Evolutionary conservation across 2,113 vertebrate genomes (phyloP).

Genomic region (Oryzias woworae): DNA sequence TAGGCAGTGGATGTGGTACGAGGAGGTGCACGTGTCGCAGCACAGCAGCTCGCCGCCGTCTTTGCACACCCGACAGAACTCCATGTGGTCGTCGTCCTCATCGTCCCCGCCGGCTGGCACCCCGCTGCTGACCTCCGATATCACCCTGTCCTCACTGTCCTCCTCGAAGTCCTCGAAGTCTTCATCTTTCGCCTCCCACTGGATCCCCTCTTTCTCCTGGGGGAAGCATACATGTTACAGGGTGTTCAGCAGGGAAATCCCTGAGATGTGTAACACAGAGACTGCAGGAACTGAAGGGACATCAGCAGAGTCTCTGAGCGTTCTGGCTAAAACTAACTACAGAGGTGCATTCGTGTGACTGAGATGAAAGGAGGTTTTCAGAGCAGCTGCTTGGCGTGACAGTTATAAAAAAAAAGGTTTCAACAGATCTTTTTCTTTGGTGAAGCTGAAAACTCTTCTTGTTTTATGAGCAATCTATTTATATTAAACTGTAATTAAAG

Average conservation of each 20-base stretch:
- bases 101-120: constrained; percentile 83
- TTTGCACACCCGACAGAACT: constrained; percentile 93
- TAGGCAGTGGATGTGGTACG: constrained; percentile 95
- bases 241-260: neutral
- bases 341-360: neutral
- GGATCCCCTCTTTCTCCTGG: constrained; percentile 93
- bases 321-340: neutral
- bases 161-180: constrained; percentile 85
- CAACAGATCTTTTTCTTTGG: no score
- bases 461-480: no score
- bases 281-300: neutral
- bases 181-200: constrained; percentile 92
- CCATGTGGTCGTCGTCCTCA: constrained; percentile 95
- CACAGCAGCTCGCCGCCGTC: constrained; percentile 92
- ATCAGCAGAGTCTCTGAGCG: neutral
- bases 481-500: no score
- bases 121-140: constrained; percentile 79
- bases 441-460: no score
- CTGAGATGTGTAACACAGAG: neutral
- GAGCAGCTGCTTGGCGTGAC: constrained; percentile 2
- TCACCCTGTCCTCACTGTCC: constrained; percentile 82
- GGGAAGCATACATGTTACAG: neutral
- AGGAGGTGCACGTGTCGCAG: constrained; percentile 92
- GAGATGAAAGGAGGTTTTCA: constrained; percentile 4
- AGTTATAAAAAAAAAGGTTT: no score